phyloP scores from a whole-genome alignment of 2,113 vertebrate species.

The Centropristis striata region DNA sequence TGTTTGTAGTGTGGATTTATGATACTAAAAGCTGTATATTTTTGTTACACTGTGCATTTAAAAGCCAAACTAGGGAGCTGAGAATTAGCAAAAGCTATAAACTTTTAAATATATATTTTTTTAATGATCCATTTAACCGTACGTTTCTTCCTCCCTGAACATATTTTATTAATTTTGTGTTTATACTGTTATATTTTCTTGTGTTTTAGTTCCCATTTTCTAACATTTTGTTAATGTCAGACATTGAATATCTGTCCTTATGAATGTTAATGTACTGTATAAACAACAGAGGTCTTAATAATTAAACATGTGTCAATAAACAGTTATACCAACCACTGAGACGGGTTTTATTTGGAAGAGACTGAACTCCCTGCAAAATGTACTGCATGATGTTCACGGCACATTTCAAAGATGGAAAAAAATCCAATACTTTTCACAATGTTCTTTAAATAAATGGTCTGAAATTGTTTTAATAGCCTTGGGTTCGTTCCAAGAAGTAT shows the following conservation, averaged over 20 bases:
- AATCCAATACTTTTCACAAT: constrained; percentile 19
- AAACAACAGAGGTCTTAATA: constrained; percentile 1
- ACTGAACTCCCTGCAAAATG: background rate
- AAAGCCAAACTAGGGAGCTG: too few species aligned
- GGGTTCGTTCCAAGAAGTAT: constrained; percentile 16
- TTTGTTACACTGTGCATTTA: too few species aligned
- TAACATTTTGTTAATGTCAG: background rate
- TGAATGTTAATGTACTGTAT: background rate
- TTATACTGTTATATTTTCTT: background rate
- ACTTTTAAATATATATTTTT: background rate
- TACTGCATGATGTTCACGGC: background rate
- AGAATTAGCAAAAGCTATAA: too few species aligned
- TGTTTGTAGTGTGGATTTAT: too few species aligned
- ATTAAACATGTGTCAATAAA: background rate
- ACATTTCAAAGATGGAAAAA: constrained; percentile 2
- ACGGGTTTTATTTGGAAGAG: constrained; percentile 2
- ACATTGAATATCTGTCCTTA: background rate
- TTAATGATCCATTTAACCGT: background rate
- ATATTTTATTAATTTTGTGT: background rate
- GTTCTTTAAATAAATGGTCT: constrained; percentile 22
- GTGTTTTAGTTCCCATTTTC: background rate
- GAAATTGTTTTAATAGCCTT: constrained; percentile 41
- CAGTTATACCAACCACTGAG: background rate
- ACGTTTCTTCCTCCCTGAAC: background rate
- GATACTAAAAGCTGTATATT: too few species aligned